These are phyloP conservation scores for Columbina picui DNA, from an alignment of 2,113 vertebrate genomes.

Conservation along the genomic window DNA sequence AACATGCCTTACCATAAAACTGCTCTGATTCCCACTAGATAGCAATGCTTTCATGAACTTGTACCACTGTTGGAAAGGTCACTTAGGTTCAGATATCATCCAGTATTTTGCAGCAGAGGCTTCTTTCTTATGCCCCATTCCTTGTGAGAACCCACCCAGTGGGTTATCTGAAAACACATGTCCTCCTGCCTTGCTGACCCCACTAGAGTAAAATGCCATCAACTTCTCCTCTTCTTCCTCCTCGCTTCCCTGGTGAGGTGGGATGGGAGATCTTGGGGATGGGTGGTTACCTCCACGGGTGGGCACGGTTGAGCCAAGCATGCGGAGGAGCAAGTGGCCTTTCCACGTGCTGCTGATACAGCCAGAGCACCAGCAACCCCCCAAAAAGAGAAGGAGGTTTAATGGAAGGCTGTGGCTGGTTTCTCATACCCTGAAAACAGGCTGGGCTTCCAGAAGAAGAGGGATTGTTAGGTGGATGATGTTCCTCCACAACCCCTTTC, in stretches of 20 bases:
- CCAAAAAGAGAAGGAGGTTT: neutral
- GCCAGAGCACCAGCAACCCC: neutral
- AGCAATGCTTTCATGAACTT: neutral
- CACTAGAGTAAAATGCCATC: neutral
- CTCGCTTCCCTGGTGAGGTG: neutral
- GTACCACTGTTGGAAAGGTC: neutral
- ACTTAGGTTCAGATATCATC: neutral
- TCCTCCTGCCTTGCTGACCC: neutral
- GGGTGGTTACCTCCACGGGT: neutral
- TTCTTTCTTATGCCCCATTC: neutral
- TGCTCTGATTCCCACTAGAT: neutral
- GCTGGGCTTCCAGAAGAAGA: neutral
- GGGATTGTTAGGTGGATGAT: neutral
- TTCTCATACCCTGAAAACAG: neutral
- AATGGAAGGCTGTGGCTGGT: neutral
- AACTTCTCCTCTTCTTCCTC: neutral
- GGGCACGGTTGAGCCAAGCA: accelerated
- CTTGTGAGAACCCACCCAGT: neutral
- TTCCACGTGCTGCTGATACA: neutral
- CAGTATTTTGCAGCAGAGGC: neutral
- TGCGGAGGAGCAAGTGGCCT: accelerated
- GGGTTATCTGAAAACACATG: neutral
- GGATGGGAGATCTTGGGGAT: neutral
- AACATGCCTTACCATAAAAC: neutral
- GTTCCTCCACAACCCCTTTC: neutral